Conservation (phyloP, 2,113 vertebrate species). For the Fukomys damarensis region DNA sequence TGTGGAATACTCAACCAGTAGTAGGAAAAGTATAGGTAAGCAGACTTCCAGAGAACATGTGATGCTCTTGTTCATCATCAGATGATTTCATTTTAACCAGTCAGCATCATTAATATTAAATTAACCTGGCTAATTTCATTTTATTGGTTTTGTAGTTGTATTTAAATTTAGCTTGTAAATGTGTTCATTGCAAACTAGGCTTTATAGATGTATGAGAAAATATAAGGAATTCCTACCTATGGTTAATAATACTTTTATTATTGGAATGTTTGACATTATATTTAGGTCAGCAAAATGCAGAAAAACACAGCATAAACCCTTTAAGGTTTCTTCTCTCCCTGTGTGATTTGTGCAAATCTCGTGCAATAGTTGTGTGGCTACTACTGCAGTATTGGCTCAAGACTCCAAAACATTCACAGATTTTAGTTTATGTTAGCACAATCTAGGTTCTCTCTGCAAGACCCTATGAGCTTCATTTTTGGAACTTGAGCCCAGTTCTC, state of each 20-base stretch:
- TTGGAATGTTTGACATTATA: background rate
- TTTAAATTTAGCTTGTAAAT: background rate
- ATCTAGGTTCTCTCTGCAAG: background rate
- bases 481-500: background rate
- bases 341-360: background rate
- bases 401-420: background rate
- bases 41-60: background rate
- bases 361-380: background rate
- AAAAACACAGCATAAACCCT: background rate
- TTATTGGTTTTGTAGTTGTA: background rate
- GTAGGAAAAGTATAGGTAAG: background rate
- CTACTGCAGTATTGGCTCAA: background rate
- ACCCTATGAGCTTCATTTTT: background rate
- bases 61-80: background rate
- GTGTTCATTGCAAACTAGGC: background rate
- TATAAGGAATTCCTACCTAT: background rate
- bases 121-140: background rate
- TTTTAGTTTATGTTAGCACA: background rate
- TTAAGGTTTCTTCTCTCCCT: background rate
- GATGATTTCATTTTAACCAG: background rate
- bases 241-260: background rate
- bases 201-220: background rate
- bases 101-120: background rate
- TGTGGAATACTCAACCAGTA: background rate
- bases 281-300: background rate